These are phyloP conservation scores for Crocuta crocuta DNA, from an alignment of 2,113 vertebrate species.

Conservation along the genomic window DNA sequence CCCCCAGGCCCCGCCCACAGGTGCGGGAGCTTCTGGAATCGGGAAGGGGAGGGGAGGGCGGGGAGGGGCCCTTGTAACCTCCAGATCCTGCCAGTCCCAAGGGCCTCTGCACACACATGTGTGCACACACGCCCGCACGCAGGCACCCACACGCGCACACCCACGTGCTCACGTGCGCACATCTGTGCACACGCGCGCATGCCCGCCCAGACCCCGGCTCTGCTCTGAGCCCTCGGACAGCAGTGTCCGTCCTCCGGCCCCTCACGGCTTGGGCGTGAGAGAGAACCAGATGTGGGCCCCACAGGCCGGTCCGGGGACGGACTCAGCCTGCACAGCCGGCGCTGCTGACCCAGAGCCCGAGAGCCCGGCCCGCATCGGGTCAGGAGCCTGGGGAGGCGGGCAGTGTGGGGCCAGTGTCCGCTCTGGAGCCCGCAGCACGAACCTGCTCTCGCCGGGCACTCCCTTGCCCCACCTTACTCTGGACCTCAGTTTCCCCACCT, in stretches of 20 bases:
- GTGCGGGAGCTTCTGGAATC: background rate
- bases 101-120: background rate
- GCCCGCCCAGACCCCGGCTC: background rate
- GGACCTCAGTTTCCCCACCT: background rate
- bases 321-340: background rate
- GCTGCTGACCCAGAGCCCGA: background rate
- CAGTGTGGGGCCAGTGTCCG: fast-evolving
- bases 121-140: fast-evolving
- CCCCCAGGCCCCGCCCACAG: background rate
- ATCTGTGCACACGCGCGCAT: fast-evolving
- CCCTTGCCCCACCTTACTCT: fast-evolving
- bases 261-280: fast-evolving
- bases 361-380: fast-evolving
- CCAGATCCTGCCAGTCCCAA: background rate
- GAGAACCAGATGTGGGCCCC: background rate
- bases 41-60: background rate
- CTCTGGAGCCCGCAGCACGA: fast-evolving
- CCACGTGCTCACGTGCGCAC: too few species aligned
- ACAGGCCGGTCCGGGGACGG: background rate
- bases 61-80: too few species aligned
- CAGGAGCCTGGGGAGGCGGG: fast-evolving
- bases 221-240: background rate
- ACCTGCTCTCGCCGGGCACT: background rate
- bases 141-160: too few species aligned
- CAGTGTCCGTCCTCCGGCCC: background rate